These are phyloP conservation scores for Tachina grossa DNA, from an alignment of 2,888 invertebrate species.

Conservation along the genomic window DNA sequence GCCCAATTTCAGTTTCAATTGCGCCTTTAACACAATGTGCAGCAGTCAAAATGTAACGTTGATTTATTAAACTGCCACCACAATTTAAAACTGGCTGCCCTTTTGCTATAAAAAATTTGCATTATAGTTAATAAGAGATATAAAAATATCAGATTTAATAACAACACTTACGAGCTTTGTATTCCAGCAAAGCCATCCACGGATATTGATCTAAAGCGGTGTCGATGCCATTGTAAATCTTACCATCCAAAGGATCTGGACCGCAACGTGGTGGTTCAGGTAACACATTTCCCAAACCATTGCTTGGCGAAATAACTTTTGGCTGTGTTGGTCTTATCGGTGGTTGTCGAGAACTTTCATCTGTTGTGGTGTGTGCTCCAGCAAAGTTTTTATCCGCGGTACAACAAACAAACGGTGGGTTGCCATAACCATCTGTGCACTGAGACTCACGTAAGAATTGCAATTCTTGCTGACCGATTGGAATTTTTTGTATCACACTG, in stretches of 20 bases:
- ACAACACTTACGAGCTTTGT: conserved; percentile 85
- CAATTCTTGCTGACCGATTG: conserved; percentile 71
- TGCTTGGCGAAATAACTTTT: conserved; percentile 58
- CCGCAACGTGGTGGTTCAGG: conserved; percentile 80
- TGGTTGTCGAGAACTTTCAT: conserved; percentile 2
- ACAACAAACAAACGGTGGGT: conserved; percentile 80
- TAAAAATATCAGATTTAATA: not conserved
- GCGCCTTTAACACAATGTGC: conserved; percentile 86
- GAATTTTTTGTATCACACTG: conserved; percentile 72
- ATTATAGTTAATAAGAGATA: not conserved
- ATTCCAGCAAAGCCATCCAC: conserved; percentile 88
- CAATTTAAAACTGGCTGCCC: conserved; percentile 83
- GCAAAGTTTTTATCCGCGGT: conserved; percentile 75
- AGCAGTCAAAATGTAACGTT: conserved; percentile 85
- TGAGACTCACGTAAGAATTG: conserved; percentile 78
- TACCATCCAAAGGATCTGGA: conserved; percentile 80
- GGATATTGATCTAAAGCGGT: conserved; percentile 87
- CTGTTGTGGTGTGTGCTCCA: conserved; percentile 31
- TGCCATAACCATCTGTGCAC: conserved; percentile 77
- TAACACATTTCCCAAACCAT: conserved; percentile 75
- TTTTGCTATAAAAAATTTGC: conserved; percentile 70
- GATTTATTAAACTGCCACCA: conserved; percentile 88
- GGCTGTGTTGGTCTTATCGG: conserved; percentile 5
- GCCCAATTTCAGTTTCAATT: conserved; percentile 83
- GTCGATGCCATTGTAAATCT: conserved; percentile 86